phyloP scores from a whole-genome alignment of 2,797 vertebrate genomes.

The Petrocephalus schoutedeni region DNA sequence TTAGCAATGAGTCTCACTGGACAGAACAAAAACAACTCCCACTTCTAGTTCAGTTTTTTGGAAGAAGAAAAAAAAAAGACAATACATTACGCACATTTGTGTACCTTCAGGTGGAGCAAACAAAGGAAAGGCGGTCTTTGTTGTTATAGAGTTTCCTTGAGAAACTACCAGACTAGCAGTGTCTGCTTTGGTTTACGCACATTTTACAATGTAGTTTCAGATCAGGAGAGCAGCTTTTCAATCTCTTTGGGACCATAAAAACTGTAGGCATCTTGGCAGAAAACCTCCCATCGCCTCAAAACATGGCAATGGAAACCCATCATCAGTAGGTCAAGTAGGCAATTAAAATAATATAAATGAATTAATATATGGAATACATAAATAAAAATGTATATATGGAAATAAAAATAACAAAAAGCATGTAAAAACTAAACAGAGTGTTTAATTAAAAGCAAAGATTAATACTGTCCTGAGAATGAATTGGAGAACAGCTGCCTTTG shows the following conservation, averaged over 20 bases:
- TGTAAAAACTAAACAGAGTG: not conserved
- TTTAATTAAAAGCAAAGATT: not conserved
- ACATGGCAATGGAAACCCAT: not conserved
- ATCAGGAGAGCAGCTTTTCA: not conserved
- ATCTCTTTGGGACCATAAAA: not conserved
- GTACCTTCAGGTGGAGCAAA: not conserved
- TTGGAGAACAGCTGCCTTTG: not conserved
- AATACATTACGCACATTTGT: not conserved
- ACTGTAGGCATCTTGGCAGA: not conserved
- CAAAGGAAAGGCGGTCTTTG: not conserved
- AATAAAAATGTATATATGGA: no score
- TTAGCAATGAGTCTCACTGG: constrained; percentile 6
- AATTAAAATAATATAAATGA: not conserved
- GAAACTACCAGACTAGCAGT: not conserved
- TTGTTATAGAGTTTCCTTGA: not conserved
- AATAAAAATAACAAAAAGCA: not conserved
- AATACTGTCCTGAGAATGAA: not conserved
- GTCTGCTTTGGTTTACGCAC: not conserved
- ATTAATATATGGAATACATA: not conserved
- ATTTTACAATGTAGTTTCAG: not conserved
- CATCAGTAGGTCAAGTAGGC: not conserved
- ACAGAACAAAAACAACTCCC: not conserved
- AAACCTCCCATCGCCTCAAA: not conserved
- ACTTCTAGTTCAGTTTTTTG: not conserved
- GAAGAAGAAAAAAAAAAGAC: not conserved